Evolutionary conservation across 2,797 vertebrate species (phyloP).

Genomic region (Cuculus canorus): DNA sequence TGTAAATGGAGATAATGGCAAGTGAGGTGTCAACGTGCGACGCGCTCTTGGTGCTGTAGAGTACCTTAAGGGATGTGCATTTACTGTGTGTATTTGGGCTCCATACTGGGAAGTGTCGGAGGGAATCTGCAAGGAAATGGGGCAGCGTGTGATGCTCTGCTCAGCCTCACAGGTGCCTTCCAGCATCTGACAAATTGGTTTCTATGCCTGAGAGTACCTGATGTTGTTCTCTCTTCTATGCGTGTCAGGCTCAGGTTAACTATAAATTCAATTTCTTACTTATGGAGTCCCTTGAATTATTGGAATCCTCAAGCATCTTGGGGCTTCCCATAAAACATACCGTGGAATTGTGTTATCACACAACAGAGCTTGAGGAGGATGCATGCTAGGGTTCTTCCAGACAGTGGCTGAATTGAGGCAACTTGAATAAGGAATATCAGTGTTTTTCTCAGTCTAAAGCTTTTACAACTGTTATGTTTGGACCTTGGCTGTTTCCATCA

Average conservation of each 20-base stretch:
- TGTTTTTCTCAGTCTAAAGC: neutral
- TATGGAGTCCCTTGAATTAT: neutral
- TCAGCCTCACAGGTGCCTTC: neutral
- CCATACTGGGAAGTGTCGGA: fast-evolving
- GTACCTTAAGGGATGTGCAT: fast-evolving
- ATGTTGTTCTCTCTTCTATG: neutral
- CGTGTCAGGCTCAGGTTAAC: neutral
- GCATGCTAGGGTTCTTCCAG: neutral
- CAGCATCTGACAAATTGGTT: neutral
- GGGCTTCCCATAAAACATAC: neutral
- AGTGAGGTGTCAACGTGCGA: neutral
- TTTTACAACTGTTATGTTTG: no score
- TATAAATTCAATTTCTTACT: neutral
- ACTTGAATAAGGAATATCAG: neutral
- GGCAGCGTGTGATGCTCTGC: neutral
- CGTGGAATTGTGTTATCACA: neutral
- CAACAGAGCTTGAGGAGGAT: neutral
- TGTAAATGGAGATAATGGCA: neutral
- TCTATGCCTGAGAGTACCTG: neutral
- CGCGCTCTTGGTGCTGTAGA: neutral
- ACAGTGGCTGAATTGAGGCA: neutral
- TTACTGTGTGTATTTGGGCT: neutral
- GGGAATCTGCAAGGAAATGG: neutral
- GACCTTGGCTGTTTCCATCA: neutral
- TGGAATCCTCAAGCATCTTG: neutral